Base-by-base conservation (phyloP, 2,113 vertebrate species). In the Aplodontia rufa region DNA sequence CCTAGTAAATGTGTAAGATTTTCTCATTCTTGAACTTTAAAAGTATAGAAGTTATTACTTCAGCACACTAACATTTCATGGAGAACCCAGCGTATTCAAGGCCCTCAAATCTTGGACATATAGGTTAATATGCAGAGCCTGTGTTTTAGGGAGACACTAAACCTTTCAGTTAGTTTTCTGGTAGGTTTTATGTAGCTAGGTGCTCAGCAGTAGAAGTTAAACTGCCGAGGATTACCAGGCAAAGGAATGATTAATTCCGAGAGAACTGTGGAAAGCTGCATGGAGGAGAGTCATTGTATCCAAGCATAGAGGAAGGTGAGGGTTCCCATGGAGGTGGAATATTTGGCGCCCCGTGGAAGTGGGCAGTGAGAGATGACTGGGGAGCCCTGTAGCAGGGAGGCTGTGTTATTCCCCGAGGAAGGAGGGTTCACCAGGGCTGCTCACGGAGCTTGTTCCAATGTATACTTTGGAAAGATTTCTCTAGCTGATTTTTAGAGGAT, bases 131-230 rank as follows among this genome's bases (percentile, higher is more conserved):
- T 55, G 22, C 30, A 71, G 30, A 87, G 47, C 79, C 62, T 82
- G 24, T 51, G 26, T 87, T 69, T 47, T 40, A 69, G 72, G 30
- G 64, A 62, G 81, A n/a, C 26, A 53, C 53, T 82, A 4, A 71
- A 71, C 35, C 14, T 87, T 75, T 80, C 37, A 75, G 58, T 88
- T 66, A 30, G n/a, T 82, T 91, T 76, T 75, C 83, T 53, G 58
- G 45, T 71, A 35, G 81, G 13, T 74, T 72, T 12, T 85, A 55
- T 22, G 14, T 12, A 84, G 71, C 75, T 80, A 51, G 53, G 37
- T 28, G 6, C 82, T 93, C 78, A n/a, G n/a, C 9, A 30, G 86
- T 53, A 83, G 90, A 88, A 37, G 60, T 91, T 74, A 71, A 90
- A 68, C 40, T 85, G 24, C n/a, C 42, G 28, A 90, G 90, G 42